Evolutionary conservation across 2,888 invertebrate species (phyloP).

Genomic region (Dasysyrphus tricinctus): DNA sequence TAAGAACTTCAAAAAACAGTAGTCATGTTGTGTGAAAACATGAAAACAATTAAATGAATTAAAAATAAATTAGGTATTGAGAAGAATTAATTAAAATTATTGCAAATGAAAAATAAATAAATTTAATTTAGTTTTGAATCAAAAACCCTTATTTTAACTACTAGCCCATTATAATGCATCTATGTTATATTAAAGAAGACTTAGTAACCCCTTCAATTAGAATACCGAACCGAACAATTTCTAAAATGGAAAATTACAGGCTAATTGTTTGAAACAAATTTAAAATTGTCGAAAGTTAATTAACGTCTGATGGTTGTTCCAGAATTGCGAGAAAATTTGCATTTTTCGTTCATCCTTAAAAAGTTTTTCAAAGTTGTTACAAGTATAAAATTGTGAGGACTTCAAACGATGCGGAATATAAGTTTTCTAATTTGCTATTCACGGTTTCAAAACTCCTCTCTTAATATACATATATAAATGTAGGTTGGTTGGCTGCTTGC

Average conservation of each 20-base stretch:
- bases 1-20: neutral
- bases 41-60: too few species aligned
- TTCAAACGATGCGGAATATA: conserved; percentile 61
- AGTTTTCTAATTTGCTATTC: conserved; percentile 73
- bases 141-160: too few species aligned
- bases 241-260: conserved; percentile 54
- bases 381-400: conserved; percentile 52
- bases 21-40: too few species aligned
- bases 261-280: conserved; percentile 63
- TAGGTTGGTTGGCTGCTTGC: neutral
- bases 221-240: conserved; percentile 30
- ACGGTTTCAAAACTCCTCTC: conserved; percentile 57
- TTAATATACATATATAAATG: neutral
- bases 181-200: neutral
- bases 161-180: neutral
- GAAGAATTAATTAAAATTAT: too few species aligned
- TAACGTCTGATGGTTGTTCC: conserved; percentile 53
- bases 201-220: conserved; percentile 53
- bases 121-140: too few species aligned
- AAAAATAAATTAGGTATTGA: too few species aligned
- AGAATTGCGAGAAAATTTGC: conserved; percentile 59
- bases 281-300: conserved; percentile 63
- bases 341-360: conserved; percentile 59
- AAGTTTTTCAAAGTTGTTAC: conserved; percentile 68
- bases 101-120: too few species aligned